Conservation (phyloP, 2,113 vertebrate species). For the Rhinopomastus cyanomelas region DNA sequence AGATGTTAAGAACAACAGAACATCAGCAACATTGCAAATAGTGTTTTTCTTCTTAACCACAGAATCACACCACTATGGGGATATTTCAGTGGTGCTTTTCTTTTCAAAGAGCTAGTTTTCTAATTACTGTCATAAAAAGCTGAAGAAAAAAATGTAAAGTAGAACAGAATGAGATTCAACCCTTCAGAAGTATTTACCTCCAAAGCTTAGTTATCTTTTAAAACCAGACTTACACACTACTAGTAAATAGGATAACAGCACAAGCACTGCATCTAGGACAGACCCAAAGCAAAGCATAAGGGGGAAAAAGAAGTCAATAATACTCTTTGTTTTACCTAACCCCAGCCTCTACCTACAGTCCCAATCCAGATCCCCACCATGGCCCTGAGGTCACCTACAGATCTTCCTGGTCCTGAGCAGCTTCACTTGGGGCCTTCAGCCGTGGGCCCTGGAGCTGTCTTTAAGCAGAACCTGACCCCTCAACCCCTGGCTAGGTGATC, state of each 20-base stretch:
- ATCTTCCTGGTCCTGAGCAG: neutral
- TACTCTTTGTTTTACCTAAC: fast-evolving
- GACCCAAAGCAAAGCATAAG: fast-evolving
- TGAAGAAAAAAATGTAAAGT: fast-evolving
- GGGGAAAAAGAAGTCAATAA: too few species aligned
- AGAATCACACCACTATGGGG: neutral
- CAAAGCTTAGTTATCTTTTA: too few species aligned
- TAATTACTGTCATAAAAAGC: fast-evolving
- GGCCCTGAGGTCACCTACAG: neutral
- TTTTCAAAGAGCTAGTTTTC: fast-evolving
- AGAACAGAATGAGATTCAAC: fast-evolving
- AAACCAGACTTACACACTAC: fast-evolving
- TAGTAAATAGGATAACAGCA: fast-evolving
- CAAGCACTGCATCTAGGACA: fast-evolving
- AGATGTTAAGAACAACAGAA: fast-evolving
- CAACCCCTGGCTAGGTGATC: fast-evolving
- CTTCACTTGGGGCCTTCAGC: neutral
- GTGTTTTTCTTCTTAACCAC: fast-evolving
- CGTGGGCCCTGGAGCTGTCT: neutral
- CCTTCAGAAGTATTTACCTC: neutral
- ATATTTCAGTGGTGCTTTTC: fast-evolving
- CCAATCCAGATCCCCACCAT: fast-evolving
- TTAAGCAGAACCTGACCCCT: fast-evolving
- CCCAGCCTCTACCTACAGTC: fast-evolving
- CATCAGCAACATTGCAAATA: fast-evolving